Conservation (phyloP, 2,797 vertebrate species). For the Psittacula derbiana region DNA sequence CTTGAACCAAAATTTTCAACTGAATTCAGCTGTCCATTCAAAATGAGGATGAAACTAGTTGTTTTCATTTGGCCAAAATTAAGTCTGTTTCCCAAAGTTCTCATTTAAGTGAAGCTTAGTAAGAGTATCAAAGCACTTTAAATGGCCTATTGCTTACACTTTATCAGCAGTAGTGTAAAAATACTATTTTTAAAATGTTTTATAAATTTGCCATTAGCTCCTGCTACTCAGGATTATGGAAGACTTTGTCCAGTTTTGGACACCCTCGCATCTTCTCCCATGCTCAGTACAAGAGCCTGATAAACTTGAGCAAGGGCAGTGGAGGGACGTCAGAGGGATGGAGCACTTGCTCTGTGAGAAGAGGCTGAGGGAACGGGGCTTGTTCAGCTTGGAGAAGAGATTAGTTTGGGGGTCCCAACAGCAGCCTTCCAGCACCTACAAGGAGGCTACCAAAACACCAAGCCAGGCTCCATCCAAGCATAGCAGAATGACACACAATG, state of each 20-base stretch:
- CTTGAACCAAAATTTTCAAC: no score
- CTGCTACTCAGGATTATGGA: neutral
- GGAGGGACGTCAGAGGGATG: accelerated
- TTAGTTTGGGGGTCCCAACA: neutral
- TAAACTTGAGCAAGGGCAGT: neutral
- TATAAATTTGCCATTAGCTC: neutral
- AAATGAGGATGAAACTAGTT: neutral
- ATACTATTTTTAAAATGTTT: neutral
- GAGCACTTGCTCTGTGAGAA: neutral
- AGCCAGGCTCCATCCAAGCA: neutral
- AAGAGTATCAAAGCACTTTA: neutral
- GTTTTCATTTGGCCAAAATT: neutral
- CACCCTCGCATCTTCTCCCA: neutral
- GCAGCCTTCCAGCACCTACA: neutral
- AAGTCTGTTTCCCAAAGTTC: neutral
- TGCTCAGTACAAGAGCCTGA: neutral
- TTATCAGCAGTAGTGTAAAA: neutral
- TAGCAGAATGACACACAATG: neutral
- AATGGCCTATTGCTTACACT: neutral
- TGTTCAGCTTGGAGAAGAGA: neutral
- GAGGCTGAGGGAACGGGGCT: neutral
- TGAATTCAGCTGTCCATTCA: neutral
- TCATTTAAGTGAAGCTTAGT: neutral
- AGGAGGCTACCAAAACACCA: neutral
- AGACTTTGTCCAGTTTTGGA: neutral